phyloP scores from a whole-genome alignment of 2,797 vertebrate species.

The Premnoplex brunnescens region DNA sequence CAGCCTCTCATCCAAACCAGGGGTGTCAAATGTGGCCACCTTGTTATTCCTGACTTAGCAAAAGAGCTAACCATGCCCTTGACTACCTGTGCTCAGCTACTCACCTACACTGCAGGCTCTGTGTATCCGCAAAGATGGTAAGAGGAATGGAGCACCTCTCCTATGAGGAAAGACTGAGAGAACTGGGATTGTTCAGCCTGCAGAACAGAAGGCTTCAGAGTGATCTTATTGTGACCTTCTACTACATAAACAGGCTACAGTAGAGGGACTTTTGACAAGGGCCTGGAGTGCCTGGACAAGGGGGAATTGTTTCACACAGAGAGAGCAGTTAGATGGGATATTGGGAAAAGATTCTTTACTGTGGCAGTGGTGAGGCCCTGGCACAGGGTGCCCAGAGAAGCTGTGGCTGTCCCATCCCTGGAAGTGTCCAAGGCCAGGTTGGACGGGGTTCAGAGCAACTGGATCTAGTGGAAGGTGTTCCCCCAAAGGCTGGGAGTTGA shows the following conservation, averaged over 20 bases:
- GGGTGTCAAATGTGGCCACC: accelerated
- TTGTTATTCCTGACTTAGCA: background rate
- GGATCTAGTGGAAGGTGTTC: accelerated
- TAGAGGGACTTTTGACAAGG: background rate
- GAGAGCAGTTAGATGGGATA: background rate
- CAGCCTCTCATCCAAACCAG: background rate
- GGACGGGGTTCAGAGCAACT: accelerated
- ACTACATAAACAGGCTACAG: background rate
- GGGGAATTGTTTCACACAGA: background rate
- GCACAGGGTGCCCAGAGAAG: accelerated
- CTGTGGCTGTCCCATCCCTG: background rate
- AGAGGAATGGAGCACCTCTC: background rate
- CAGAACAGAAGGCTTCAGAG: background rate
- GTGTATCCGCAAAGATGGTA: too few species aligned
- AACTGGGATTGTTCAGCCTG: background rate
- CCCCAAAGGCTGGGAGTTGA: accelerated
- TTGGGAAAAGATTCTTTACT: background rate
- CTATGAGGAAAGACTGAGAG: background rate
- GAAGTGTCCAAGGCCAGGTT: accelerated
- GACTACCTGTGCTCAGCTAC: accelerated
- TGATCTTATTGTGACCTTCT: background rate
- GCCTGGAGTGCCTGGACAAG: background rate
- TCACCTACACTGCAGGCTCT: accelerated
- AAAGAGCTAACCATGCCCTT: background rate
- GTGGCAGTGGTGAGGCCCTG: background rate